phyloP scores from a whole-genome alignment of 2,113 vertebrate genomes.

The Indicator maculatus region DNA sequence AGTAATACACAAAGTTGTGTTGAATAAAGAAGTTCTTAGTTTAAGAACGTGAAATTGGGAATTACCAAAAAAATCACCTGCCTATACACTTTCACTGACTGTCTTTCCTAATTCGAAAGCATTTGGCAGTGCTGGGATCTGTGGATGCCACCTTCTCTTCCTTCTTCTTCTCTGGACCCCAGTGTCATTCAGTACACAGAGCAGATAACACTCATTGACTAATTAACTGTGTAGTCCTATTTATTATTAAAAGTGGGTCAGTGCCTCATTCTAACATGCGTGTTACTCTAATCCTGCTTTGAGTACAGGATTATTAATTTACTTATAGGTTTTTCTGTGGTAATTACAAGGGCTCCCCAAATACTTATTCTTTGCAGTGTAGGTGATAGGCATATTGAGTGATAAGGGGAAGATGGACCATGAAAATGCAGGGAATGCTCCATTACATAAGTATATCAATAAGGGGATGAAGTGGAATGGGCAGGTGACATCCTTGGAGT shows the following conservation, averaged over 20 bases:
- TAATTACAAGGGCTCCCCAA: conserved; percentile 6
- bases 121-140: background rate
- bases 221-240: conserved; percentile 61
- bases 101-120: background rate
- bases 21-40: background rate
- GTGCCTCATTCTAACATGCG: conserved; percentile 48
- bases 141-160: background rate
- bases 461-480: background rate
- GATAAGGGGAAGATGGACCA: background rate
- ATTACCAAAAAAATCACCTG: background rate
- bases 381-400: background rate
- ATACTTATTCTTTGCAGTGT: background rate
- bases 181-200: background rate
- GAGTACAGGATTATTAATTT: conserved; percentile 62
- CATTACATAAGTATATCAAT: background rate
- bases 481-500: background rate
- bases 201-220: conserved; percentile 50
- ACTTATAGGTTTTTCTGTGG: conserved; percentile 37
- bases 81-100: background rate
- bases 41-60: background rate
- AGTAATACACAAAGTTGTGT: background rate
- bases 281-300: conserved; percentile 57
- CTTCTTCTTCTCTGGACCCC: background rate
- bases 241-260: conserved; percentile 71
- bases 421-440: background rate